Conservation (phyloP, 2,113 vertebrate species). For the Numenius arquata region DNA sequence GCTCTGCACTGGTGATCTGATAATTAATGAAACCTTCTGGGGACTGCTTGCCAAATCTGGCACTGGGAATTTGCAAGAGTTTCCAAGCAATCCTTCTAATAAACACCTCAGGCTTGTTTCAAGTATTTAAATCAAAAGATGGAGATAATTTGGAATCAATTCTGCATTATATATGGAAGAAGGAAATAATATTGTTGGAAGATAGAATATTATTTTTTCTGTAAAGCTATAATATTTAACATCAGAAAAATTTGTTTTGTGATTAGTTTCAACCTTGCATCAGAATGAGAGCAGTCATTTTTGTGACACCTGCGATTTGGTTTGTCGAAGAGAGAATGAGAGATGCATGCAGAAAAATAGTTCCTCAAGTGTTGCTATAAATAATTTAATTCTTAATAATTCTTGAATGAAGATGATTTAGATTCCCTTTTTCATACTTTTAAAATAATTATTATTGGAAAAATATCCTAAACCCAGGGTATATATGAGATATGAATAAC, state of each 20-base stretch:
- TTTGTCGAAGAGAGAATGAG: neutral
- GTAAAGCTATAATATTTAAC: neutral
- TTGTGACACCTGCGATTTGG: neutral
- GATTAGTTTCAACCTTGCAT: neutral
- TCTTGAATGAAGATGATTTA: neutral
- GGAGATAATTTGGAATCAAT: neutral
- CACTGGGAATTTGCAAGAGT: neutral
- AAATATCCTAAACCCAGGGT: neutral
- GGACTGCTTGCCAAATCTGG: neutral
- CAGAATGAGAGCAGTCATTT: neutral
- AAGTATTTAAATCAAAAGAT: neutral
- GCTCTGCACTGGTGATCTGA: neutral
- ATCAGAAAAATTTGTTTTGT: neutral
- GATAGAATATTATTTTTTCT: neutral
- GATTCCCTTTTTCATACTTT: neutral
- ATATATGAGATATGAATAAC: neutral
- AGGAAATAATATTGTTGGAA: neutral
- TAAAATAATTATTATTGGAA: neutral
- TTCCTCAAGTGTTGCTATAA: neutral
- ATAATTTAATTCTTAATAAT: neutral
- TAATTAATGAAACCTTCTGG: neutral
- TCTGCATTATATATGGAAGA: neutral
- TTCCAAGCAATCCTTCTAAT: neutral
- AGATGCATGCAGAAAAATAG: neutral
- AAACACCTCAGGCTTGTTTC: neutral